These are phyloP conservation scores for Aspidoscelis tigris DNA, from an alignment of 2,113 vertebrate species.

Conservation along the genomic window DNA sequence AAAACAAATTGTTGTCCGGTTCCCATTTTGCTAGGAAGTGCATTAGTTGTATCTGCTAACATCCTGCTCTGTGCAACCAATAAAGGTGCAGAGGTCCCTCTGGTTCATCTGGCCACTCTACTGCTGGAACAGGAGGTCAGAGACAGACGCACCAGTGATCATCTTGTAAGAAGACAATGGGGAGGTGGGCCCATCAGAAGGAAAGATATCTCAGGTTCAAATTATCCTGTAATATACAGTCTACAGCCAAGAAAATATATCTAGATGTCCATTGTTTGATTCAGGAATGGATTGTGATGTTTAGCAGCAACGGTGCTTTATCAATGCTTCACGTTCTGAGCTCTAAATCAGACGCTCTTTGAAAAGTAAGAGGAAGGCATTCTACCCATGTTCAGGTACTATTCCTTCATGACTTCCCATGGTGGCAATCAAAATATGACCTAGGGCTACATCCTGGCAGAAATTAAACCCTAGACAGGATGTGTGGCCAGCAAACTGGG, in stretches of 20 bases:
- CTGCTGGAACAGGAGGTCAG: too few relatives aligned
- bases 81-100: background rate
- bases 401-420: background rate
- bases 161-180: background rate
- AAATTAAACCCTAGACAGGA: slow-evolving; percentile 1
- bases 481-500: slow-evolving; percentile 6
- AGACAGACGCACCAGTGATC: background rate
- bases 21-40: background rate
- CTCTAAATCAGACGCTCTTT: background rate
- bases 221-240: background rate
- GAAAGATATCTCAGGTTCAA: background rate
- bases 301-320: background rate
- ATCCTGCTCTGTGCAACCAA: too few relatives aligned
- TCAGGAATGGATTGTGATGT: background rate
- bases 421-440: background rate
- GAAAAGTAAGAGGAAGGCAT: background rate
- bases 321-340: background rate
- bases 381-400: background rate
- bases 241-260: background rate
- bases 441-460: background rate
- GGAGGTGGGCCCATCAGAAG: background rate
- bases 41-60: too few relatives aligned
- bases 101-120: background rate
- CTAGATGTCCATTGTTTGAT: too few relatives aligned
- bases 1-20: background rate